Base-by-base conservation (phyloP, 2,113 vertebrate genomes). In the Clupea harengus region DNA sequence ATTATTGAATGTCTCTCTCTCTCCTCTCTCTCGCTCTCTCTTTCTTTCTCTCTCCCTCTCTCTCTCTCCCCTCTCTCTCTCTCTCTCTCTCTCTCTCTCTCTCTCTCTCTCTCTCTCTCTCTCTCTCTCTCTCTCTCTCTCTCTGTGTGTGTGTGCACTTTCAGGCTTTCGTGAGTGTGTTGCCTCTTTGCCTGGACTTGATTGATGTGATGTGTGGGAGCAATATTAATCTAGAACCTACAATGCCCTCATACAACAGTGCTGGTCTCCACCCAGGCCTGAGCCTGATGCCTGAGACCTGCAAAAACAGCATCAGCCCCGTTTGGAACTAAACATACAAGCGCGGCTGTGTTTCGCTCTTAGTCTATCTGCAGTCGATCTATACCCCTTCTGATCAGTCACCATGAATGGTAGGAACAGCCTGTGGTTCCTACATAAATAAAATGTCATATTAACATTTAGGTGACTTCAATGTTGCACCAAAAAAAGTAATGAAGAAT, bases 151-250 rank as follows among this genome's bases (percentile, higher is more conserved):
- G 57, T 20, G n/a, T n/a, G n/a, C n/a, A n/a, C n/a, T n/a, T n/a
- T n/a, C n/a, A n/a, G n/a, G n/a, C n/a, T 22, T 2, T 64, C 28
- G 64, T 67, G 25, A 67, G 25, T n/a, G 2, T 39, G 10, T 78
- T 78, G 32, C 72, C 11, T 39, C 72, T 78, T 78, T 78, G 10
- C 72, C 64, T 67, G 64, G 32, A 5, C 25, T 78, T 78, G 32
- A 78, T 78, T 78, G 15, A 78, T 78, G 72, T 78, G 72, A 78
- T 78, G 39, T 39, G 39, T 39, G 39, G 72, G 25, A 17, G 72
- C 72, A 78, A 78, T 78, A 78, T 32, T 78, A 78, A 78, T 78
- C 72, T 78, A 15, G 72, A 32, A 32, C 72, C 17, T 15, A 44
- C 72, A 78, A 17, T 78, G 72, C 11, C 32, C 13, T 39, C 72